Base-by-base conservation (phyloP, 2,888 invertebrate species). In the Lampropteryx suffumata region DNA sequence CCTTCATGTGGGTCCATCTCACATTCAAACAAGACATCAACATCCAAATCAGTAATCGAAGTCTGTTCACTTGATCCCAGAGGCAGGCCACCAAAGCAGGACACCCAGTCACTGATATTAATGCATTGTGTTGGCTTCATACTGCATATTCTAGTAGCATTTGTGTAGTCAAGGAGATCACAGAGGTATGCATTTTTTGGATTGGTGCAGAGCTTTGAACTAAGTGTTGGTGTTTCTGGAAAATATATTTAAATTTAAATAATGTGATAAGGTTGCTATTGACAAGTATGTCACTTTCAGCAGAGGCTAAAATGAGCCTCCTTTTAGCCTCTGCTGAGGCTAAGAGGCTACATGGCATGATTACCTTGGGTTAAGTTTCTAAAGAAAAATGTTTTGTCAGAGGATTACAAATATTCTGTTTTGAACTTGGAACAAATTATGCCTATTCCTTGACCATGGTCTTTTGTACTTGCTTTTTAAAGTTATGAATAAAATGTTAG, bases 121-220 rank as follows among this genome's bases (percentile, higher is more conserved):
- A 90, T 89, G 39, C 82, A 80, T 59, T 90, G 90, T 12, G 78
- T 79, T 0, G 89, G 90, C 50, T 88, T 88, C 85, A 90, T 87
- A 52, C 90, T 90, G 58, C 90, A 90, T 64, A 90, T 84, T 41
- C 90, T 75, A 24, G 88, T 87, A 1, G 87, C 73, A 57, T 87
- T 87, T 13, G 90, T 90, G 49, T 89, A 89, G 55, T 90, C 90
- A 46, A 90, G 61, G 10, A 95, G 80, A 75, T 94, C 94, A 70
- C 93, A 93, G 5, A 93, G 80, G 70, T 91, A 92, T 50, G 92
- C 92, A 73, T 86, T 83, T 65, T 81, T 88, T 43, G 91, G 91
- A 70, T 92, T 92, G 42, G 77, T 84, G 64, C 92, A 92, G 8
- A 92, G 71, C 63, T 83, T 84, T 26, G 92, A 92, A 67, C 91